These are phyloP conservation scores for Batillaria attramentaria DNA, from an alignment of 1,140 invertebrate genomes.

Conservation along the genomic window DNA sequence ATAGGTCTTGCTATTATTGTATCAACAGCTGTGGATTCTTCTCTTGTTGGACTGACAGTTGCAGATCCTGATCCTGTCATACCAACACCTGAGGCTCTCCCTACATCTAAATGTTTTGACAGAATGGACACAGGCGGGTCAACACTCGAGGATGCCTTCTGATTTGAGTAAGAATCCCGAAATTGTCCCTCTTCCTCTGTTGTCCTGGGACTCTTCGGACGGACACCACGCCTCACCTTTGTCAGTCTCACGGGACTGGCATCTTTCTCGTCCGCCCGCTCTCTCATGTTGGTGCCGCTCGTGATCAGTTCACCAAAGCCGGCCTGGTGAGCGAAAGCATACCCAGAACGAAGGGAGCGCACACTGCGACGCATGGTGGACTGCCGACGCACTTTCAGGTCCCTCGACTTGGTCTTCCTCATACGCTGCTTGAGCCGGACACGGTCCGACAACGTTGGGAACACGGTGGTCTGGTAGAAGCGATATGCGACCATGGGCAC, in stretches of 20 bases:
- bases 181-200: too few species aligned
- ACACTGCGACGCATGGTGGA: conserved; percentile 84
- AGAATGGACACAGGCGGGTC: too few species aligned
- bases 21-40: too few species aligned
- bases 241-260: conserved; percentile 53
- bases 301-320: conserved; percentile 98
- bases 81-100: too few species aligned
- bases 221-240: too few species aligned
- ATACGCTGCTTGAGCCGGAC: conserved; percentile 86
- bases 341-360: conserved; percentile 92
- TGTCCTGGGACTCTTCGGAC: too few species aligned
- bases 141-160: too few species aligned
- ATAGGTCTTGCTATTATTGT: too few species aligned
- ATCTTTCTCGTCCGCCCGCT: conserved; percentile 41
- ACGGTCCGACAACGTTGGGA: conserved; percentile 92
- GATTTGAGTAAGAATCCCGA: too few species aligned
- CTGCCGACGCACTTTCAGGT: conserved; percentile 84
- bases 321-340: conserved; percentile 98
- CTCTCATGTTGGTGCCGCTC: conserved; percentile 94
- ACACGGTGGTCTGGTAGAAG: conserved; percentile 68
- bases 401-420: conserved; percentile 77
- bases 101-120: too few species aligned
- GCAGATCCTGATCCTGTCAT: too few species aligned
- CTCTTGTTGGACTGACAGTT: too few species aligned
- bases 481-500: conserved; percentile 95